Percentiles rank a stretch among this genome's conserved stretches.
These are phyloP conservation scores for Hypotaenidia okinawae DNA, from an alignment of 2,797 vertebrate genomes.

Conservation along the genomic window DNA sequence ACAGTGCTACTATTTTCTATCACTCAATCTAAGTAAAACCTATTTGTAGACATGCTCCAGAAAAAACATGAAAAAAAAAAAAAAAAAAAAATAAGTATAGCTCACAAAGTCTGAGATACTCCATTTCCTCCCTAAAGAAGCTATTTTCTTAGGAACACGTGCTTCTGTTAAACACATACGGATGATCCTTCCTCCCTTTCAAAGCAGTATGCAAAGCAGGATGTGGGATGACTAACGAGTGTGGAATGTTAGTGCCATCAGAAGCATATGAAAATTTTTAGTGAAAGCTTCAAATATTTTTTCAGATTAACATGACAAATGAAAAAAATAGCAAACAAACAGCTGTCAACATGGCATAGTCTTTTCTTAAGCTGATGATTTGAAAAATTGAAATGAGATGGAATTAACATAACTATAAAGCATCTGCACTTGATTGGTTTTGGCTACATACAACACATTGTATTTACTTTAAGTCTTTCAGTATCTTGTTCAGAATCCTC, in stretches of 20 bases:
- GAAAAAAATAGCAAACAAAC: background rate
- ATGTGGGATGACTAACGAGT: background rate
- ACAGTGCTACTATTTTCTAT: background rate
- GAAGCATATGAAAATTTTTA: background rate
- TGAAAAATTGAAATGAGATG: slow-evolving; percentile 9
- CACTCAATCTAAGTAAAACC: background rate
- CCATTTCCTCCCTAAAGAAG: background rate
- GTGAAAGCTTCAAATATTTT: background rate
- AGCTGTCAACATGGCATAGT: background rate
- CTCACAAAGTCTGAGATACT: background rate
- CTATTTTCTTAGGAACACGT: background rate
- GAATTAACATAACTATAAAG: background rate
- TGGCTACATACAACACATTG: slow-evolving; percentile 33
- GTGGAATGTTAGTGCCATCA: background rate
- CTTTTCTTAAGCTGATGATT: background rate
- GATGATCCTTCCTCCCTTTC: background rate
- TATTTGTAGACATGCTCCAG: background rate
- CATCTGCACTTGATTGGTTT: background rate
- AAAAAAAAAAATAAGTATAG: background rate
- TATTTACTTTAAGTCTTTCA: slow-evolving; percentile 79
- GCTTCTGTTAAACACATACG: background rate
- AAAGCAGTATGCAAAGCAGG: background rate
- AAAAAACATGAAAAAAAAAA: background rate
- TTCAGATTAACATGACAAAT: background rate
- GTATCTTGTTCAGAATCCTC: slow-evolving; percentile 76